These are phyloP conservation scores for Capromys pilorides DNA, from an alignment of 2,797 vertebrate genomes.

Conservation along the genomic window DNA sequence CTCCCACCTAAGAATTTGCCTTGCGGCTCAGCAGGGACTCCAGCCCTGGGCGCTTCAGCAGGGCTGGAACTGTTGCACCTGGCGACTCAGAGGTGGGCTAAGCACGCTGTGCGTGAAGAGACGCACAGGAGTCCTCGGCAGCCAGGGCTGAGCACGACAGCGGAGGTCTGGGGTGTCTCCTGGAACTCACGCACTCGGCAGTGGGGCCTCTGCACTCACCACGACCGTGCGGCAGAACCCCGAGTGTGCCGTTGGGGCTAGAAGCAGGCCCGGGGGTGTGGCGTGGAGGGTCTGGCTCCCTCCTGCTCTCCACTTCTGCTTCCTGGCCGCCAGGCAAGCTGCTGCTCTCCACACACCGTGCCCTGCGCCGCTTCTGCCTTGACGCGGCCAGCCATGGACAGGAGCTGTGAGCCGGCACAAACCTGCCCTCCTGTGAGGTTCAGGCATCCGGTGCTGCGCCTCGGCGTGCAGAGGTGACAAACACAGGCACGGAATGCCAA, in stretches of 20 bases:
- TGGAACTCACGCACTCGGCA: background rate
- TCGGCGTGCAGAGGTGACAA: background rate
- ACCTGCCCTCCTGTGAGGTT: background rate
- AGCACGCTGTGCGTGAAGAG: background rate
- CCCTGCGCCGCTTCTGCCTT: background rate
- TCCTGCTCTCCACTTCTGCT: background rate
- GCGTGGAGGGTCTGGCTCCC: background rate
- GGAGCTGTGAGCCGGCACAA: background rate
- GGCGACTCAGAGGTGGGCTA: background rate
- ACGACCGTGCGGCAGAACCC: background rate
- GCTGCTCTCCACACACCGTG: background rate
- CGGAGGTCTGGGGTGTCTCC: background rate
- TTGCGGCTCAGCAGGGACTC: background rate
- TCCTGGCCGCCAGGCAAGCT: background rate
- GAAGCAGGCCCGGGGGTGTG: background rate
- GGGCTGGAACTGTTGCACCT: background rate
- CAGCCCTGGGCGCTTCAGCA: background rate
- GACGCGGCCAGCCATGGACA: background rate
- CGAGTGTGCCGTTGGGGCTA: background rate
- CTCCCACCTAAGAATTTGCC: background rate
- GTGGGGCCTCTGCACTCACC: background rate
- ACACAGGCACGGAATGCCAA: background rate
- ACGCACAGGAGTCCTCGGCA: background rate
- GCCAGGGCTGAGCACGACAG: background rate
- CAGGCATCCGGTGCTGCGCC: background rate